Evolutionary conservation across 2,888 invertebrate species (phyloP).

Genomic region (Cephus sareptanus): DNA sequence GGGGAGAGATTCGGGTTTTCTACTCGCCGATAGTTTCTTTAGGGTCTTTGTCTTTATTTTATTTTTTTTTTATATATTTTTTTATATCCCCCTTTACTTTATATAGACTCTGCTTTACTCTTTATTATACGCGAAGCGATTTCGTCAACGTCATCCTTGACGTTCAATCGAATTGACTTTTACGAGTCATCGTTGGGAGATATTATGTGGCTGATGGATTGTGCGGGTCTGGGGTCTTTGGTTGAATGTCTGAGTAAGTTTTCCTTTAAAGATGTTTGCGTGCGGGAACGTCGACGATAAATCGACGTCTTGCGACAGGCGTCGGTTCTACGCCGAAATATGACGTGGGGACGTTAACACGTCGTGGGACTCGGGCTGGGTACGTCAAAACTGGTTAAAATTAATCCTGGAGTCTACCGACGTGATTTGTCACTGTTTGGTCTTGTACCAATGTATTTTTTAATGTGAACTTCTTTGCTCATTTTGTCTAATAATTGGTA

Average conservation of each 20-base stretch:
- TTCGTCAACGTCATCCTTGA: constrained; percentile 21
- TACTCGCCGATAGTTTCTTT: background rate
- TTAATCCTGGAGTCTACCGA: background rate
- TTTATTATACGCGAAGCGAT: constrained; percentile 21
- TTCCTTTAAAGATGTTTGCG: background rate
- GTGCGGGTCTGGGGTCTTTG: background rate
- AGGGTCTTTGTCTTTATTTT: background rate
- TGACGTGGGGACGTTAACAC: constrained; percentile 52
- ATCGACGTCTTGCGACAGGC: constrained; percentile 45
- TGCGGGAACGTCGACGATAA: constrained; percentile 41
- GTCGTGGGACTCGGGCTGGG: constrained; percentile 33
- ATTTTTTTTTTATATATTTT: background rate
- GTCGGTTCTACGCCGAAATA: constrained; percentile 44
- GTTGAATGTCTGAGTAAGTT: background rate
- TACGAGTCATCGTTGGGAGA: constrained; percentile 30
- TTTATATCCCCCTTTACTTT: background rate
- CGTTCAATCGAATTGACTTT: constrained; percentile 52
- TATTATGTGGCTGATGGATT: background rate
- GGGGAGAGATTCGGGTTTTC: background rate
- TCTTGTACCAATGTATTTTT: background rate
- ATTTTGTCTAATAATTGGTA: background rate
- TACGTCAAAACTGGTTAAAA: background rate
- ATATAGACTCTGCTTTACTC: constrained; percentile 9
- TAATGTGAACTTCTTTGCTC: background rate
- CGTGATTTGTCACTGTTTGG: background rate